A percentile compares a stretch with the other conserved stretches of the same genome.
phyloP scores from a whole-genome alignment of 2,888 invertebrate genomes.

The Diplolepis rosae region DNA sequence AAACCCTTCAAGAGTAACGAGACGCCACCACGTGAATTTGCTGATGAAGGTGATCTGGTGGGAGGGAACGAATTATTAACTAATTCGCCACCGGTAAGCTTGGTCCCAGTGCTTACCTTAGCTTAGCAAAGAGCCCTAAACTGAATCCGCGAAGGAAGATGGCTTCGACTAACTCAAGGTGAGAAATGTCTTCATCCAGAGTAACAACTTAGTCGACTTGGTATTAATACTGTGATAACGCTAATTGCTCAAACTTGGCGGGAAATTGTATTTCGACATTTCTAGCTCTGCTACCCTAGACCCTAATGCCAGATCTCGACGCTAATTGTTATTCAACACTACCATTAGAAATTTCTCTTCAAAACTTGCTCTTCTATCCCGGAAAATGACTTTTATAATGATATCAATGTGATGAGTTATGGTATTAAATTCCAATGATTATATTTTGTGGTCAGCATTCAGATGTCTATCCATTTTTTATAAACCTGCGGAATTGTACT shows the following conservation, averaged over 20 bases:
- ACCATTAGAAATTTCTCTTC: background rate
- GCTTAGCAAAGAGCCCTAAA: slow-evolving; percentile 1
- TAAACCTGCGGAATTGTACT: background rate
- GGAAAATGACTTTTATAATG: background rate
- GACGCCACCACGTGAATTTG: slow-evolving; percentile 22
- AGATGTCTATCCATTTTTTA: no score
- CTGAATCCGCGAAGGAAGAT: slow-evolving; percentile 6
- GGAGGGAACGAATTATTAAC: slow-evolving; percentile 15
- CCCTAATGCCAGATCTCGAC: background rate
- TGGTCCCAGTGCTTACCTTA: background rate
- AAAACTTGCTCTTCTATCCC: background rate
- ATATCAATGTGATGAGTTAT: no score
- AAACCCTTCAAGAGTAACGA: slow-evolving; percentile 21
- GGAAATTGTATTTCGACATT: slow-evolving; percentile 27
- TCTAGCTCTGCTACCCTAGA: background rate
- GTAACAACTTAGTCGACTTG: slow-evolving; percentile 17
- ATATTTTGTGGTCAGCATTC: no score
- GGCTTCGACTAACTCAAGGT: slow-evolving; percentile 2
- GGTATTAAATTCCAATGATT: no score
- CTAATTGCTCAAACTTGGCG: slow-evolving; percentile 30
- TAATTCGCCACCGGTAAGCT: slow-evolving; percentile 20
- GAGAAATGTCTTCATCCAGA: slow-evolving; percentile 21
- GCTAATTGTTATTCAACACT: slow-evolving; percentile 7
- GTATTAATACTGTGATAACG: slow-evolving; percentile 29
- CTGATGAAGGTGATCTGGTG: slow-evolving; percentile 12